Evolutionary conservation across 53 echinoderm and acorn worm genomes (phyloP).

Genomic region (Apostichopus leukothele): DNA sequence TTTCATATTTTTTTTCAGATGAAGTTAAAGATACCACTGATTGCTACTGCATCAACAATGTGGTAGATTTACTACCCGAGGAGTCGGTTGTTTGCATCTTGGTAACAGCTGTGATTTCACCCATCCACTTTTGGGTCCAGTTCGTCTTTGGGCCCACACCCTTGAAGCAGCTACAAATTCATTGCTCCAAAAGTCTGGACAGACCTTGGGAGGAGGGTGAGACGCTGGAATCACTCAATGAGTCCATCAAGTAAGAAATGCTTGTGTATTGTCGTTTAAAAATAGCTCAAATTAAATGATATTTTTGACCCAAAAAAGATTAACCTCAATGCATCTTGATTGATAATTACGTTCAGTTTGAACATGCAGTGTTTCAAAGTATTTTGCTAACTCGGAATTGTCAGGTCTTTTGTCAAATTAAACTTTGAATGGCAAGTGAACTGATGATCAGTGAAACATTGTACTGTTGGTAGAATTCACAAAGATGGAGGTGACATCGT

Average conservation of each 20-base stretch:
- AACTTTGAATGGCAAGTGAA: no score
- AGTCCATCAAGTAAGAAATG: conserved; percentile 70
- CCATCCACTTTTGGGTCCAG: conserved; percentile 96
- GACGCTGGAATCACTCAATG: conserved; percentile 67
- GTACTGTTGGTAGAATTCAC: no score
- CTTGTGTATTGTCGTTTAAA: no score
- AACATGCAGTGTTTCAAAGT: no score
- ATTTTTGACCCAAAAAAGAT: no score
- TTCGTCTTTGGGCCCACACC: conserved; percentile 68
- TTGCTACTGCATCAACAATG: conserved; percentile 23
- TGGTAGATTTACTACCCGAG: conserved; percentile 17
- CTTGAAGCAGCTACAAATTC: conserved; percentile 66
- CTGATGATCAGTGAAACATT: no score
- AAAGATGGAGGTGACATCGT: no score
- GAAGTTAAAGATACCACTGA: not conserved
- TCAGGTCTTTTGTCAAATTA: no score
- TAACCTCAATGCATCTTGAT: no score
- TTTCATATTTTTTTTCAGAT: not conserved
- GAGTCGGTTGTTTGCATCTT: conserved; percentile 5
- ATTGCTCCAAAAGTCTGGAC: conserved; percentile 50
- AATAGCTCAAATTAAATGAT: no score
- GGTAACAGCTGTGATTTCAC: conserved; percentile 60
- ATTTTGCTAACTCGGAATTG: no score
- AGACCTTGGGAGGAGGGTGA: conserved; percentile 69
- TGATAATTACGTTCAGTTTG: no score